Base-by-base conservation (phyloP, 2,888 invertebrate species). In the Leptarthrus brevirostris region DNA sequence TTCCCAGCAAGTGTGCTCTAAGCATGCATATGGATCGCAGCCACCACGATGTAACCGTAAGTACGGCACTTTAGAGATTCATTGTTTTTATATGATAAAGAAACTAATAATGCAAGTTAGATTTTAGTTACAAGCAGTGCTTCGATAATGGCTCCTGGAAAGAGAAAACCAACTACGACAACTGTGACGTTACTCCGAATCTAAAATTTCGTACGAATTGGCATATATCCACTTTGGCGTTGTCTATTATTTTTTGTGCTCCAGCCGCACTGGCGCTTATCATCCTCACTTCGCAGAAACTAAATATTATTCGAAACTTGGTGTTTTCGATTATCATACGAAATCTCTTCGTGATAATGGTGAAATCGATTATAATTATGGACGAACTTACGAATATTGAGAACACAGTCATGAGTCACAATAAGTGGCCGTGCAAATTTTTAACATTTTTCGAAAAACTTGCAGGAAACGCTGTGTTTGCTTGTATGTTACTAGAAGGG, bases 401-500 rank as follows among this genome's bases (percentile, higher is more conserved):
- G 1, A 85, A 86, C 6, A 87, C 87, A 0, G 84, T 86, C 0
- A 86, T 91, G 87, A 83, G 85, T 0, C 78, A 80, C 0, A 88
- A 90, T 78, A 83, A 86, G 0, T 79, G 86, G 0, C 83, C 84
- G 8, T 91, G 91, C 78, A 85, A 88, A 54, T 76, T 87, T 10
- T 82, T 91, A 10, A 87, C 89, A 0, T 84, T 88, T 54, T 82
- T 88, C 0, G 89, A 89, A 76, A 86, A 87, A 52, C 79, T 87
- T 0, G 86, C 88, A 0, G 87, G 86, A 3, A 90, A 89, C 79
- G 84, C 86, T 0, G 90, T 91, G 53, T 92, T 91, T 79, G 87
- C 89, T 2, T 90, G 90, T 81, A 92, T 92, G 92, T 83, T 92
- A 54, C 84, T 89, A 1, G 90, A 91, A 80, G 91, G 89, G 0